Conservation (phyloP, 2,888 invertebrate genomes). For the Drosophila recens region DNA sequence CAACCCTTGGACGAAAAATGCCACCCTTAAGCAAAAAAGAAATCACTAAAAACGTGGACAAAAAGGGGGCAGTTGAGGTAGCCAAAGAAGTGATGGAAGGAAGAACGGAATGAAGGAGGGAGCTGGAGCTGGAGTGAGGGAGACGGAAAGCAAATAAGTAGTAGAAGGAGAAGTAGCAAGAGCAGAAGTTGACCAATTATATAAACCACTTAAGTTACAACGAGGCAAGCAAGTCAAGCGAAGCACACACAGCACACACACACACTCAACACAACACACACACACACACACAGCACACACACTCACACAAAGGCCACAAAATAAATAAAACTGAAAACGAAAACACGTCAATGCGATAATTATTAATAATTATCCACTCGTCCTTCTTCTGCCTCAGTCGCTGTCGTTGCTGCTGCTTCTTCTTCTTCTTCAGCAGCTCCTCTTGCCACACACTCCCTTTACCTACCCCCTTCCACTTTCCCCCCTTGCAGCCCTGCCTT, state of each 20-base stretch:
- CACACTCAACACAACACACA: conserved; percentile 5
- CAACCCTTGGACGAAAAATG: conserved; percentile 29
- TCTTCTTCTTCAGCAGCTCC: conserved; percentile 1
- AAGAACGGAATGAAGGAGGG: not conserved
- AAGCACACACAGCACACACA: conserved; percentile 24
- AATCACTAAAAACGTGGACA: conserved; percentile 33
- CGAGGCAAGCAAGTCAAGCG: conserved; percentile 52
- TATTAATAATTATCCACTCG: conserved; percentile 82
- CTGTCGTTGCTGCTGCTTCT: conserved; percentile 10
- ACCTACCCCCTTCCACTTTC: not conserved
- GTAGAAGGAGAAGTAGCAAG: conserved; percentile 28
- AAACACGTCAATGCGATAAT: conserved; percentile 82
- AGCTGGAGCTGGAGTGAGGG: not conserved
- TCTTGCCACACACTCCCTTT: conserved; percentile 9
- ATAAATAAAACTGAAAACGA: conserved; percentile 69
- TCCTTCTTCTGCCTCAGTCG: conserved; percentile 66
- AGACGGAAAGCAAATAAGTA: conserved; percentile 3
- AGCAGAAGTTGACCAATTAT: conserved; percentile 76
- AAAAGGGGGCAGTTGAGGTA: conserved; percentile 7
- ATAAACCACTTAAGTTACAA: conserved; percentile 76
- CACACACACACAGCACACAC: conserved; percentile 12
- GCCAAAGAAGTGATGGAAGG: not conserved
- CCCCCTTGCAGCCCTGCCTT: not conserved
- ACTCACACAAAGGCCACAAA: conserved; percentile 29
- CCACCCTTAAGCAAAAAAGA: conserved; percentile 40